Conservation (phyloP, 1,140 invertebrate genomes). For the Lepidotrigona ventralis region DNA sequence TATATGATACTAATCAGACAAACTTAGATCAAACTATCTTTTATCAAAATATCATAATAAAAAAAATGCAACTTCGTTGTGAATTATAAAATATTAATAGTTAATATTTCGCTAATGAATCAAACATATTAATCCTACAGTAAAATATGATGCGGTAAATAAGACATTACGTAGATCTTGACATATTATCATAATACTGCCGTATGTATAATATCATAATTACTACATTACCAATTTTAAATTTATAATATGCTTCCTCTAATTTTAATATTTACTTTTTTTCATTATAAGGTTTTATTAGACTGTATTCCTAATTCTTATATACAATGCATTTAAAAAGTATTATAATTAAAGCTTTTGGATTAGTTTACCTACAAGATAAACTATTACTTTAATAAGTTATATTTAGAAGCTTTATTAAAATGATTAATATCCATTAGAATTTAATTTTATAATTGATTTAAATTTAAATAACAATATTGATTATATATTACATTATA, state of each 20-base stretch:
- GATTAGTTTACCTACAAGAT: neutral
- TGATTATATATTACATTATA: slow-evolving; percentile 1
- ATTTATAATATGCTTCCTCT: slow-evolving; percentile 1
- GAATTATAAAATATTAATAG: slow-evolving; percentile 10
- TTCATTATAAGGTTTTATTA: neutral
- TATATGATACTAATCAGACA: slow-evolving; percentile 8
- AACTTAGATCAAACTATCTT: slow-evolving; percentile 12
- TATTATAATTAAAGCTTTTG: neutral
- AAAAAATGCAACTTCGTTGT: neutral
- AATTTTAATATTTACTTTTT: neutral
- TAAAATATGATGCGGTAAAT: slow-evolving; percentile 26
- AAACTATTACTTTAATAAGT: neutral
- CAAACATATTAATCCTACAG: slow-evolving; percentile 25
- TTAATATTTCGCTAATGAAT: slow-evolving; percentile 27
- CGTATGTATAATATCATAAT: slow-evolving; percentile 31
- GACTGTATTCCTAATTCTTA: neutral
- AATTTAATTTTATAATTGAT: neutral
- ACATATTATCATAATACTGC: slow-evolving; percentile 35
- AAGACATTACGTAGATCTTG: slow-evolving; percentile 14
- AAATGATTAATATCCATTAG: neutral
- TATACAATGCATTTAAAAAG: neutral
- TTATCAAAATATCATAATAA: neutral
- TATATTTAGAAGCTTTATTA: slow-evolving; percentile 3
- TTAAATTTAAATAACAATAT: slow-evolving; percentile 24
- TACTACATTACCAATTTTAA: neutral